Percentiles rank a stretch among this genome's conserved stretches.
phyloP scores from a whole-genome alignment of 2,797 vertebrate genomes.

The Sebastes itinus region DNA sequence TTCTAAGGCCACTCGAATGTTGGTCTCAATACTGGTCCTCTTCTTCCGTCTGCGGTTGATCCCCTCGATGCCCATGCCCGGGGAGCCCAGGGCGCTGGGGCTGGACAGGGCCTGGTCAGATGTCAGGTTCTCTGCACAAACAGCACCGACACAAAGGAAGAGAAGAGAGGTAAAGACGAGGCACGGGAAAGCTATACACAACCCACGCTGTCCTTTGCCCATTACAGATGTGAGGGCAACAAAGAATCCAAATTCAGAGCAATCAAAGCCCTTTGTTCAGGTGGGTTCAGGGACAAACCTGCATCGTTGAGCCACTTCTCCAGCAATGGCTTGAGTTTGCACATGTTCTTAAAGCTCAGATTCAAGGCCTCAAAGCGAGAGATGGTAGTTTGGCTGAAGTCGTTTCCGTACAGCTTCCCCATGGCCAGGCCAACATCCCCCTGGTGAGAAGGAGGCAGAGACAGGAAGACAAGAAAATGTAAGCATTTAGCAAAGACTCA shows the following conservation, averaged over 20 bases:
- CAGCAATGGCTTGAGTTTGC: slow-evolving; percentile 99
- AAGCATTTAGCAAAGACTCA: background rate
- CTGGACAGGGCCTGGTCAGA: slow-evolving; percentile 96
- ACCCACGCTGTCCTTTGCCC: background rate
- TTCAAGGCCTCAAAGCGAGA: slow-evolving; percentile 99
- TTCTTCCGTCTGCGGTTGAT: slow-evolving; percentile 99
- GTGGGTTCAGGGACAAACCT: slow-evolving; percentile 86
- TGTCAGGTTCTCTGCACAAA: slow-evolving; percentile 96
- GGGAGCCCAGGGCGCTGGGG: slow-evolving; percentile 94
- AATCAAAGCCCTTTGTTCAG: background rate
- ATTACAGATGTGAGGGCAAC: background rate
- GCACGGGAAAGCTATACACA: background rate
- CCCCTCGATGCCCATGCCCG: slow-evolving; percentile 93
- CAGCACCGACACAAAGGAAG: slow-evolving; percentile 77
- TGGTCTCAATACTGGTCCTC: slow-evolving; percentile 99
- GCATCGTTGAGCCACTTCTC: slow-evolving; percentile 99
- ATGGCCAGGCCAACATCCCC: slow-evolving; percentile 86
- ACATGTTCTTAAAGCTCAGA: slow-evolving; percentile 99
- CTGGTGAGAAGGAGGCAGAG: slow-evolving; percentile 39
- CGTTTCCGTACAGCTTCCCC: slow-evolving; percentile 99
- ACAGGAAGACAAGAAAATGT: background rate
- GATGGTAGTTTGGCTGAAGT: slow-evolving; percentile 99
- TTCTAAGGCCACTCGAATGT: slow-evolving; percentile 99
- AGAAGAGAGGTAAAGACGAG: slow-evolving; percentile 77
- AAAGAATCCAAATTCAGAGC: background rate